Evolutionary conservation across 2,888 invertebrate genomes (phyloP), one percentile per base, ranked within the genome.

Genomic region (Pyrrhopygopsis socrates): DNA sequence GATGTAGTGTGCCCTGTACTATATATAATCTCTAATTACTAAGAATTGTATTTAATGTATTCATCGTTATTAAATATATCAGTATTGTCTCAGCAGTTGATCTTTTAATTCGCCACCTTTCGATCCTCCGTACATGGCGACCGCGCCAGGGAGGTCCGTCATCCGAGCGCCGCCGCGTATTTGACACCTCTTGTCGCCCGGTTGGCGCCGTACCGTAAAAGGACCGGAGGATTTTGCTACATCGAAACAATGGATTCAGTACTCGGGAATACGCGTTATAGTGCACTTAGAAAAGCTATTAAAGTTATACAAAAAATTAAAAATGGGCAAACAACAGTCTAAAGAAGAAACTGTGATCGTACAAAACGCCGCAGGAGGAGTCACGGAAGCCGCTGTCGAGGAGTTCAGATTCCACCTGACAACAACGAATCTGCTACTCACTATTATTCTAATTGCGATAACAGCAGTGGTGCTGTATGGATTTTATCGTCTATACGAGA

Each of bases 31-130:
- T n/a, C n/a, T n/a, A n/a, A n/a, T n/a, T n/a, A n/a, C n/a, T n/a
- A n/a, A n/a, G n/a, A n/a, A n/a, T n/a, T n/a, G n/a, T n/a, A n/a
- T n/a, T n/a, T n/a, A n/a, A n/a, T n/a, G n/a, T n/a, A n/a, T n/a
- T n/a, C n/a, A n/a, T n/a, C n/a, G n/a, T n/a, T n/a, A n/a, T n/a
- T n/a, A n/a, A n/a, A n/a, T n/a, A n/a, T n/a, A n/a, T n/a, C 34
- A 34, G 34, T 81, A 86, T 30, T 76, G 65, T 83, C 79, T 81
- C 34, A 34, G 34, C 34, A 34, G n/a, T n/a, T n/a, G n/a, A 34
- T 11, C 34, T 34, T 34, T 34, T 34, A 34, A 34, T 34, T 34
- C 11, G 5, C 34, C 5, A 34, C 34, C 34, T 5, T 8, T 11
- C 34, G 34, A 5, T 8, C 34, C 5, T 8, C 34, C 34, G 5